Base-by-base conservation (phyloP, 2,113 vertebrate genomes). In the Halcyon malimbica region DNA sequence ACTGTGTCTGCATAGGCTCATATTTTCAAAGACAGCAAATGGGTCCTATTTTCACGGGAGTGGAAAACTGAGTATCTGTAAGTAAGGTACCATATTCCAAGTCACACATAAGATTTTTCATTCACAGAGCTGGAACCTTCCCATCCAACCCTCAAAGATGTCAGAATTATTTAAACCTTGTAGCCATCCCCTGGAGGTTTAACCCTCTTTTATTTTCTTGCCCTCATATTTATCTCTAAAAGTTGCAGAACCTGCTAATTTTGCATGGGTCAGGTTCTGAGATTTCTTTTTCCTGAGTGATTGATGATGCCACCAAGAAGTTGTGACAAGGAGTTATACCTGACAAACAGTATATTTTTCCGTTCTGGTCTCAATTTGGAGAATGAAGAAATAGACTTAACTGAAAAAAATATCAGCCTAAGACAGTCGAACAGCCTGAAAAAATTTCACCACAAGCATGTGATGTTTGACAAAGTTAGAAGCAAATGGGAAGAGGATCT, bases 381-480 rank as follows among this genome's bases (percentile, higher is more conserved):
- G 95, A 96, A 90, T 1, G 16, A 90, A 87, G 19, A 69, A 86
- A 77, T 46, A 83, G n/a, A 65, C 73, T 75, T 42, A 56, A 69
- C 29, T 35, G 31, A 78, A 93, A 87, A 63, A 53, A 71, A 51
- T 13, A 77, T 60, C 92, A 78, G 12, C 18, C 41, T 63, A 54
- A 86, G 79, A 93, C 83, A 97, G 82, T 90, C 1, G 6, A 91
- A 69, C n/a, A 80, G 46, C 64, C 29, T 77, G 29, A 91, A 94
- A 93, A 94, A 94, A 67, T 31, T 88, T 81, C 62, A 83, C 63
- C 71, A 77, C 20, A 86, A 94, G 83, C 78, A 73, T 0, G 4
- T 76, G 84, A 62, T 54, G 15, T 83, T 94, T 89, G 81, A 70
- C 70, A 92, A 96, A 91, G 59, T 88, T 90, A 83, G 35, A 90